These are phyloP conservation scores for Montipora cactus DNA, from an alignment of 64 coral and sea anemone genomes.

Conservation along the genomic window DNA sequence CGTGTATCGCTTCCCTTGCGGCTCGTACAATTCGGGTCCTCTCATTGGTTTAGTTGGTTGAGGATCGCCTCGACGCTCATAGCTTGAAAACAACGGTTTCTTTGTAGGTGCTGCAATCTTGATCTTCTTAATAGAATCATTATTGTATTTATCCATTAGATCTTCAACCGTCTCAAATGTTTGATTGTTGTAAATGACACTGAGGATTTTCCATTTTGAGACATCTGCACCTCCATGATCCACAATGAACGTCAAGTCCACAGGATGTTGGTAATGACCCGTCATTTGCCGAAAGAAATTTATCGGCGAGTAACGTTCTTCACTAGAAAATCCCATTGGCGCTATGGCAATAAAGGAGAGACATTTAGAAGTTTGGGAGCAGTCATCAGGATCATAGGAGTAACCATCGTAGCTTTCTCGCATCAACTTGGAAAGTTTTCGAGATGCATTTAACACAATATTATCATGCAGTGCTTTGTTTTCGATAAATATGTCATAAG, in stretches of 20 bases:
- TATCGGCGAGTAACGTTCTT: constrained; percentile 16
- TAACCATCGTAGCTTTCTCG: constrained; percentile 65
- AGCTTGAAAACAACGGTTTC: neutral
- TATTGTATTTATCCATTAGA: neutral
- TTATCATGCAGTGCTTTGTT: neutral
- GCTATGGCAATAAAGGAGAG: neutral
- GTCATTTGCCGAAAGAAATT: constrained; percentile 13
- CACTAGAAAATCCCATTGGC: constrained; percentile 50
- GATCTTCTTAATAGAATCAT: neutral
- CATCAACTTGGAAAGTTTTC: constrained; percentile 18
- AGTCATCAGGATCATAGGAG: neutral
- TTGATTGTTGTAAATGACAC: constrained; percentile 60
- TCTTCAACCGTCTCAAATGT: constrained; percentile 43
- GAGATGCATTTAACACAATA: neutral
- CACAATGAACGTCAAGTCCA: constrained; percentile 27
- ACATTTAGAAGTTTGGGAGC: neutral
- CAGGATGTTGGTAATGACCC: neutral
- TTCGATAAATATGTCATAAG: constrained; percentile 11
- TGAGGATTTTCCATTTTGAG: constrained; percentile 62
- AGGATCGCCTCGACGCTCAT: constrained; percentile 25
- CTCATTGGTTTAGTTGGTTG: constrained; percentile 55
- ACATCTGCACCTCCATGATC: constrained; percentile 34
- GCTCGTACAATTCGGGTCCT: constrained; percentile 59
- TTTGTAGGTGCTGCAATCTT: constrained; percentile 22
- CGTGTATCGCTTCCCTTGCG: constrained; percentile 54